Percentiles rank a stretch among this genome's conserved stretches.
Conservation (phyloP, 2,888 invertebrate genomes). For the Saturnia pavonia region DNA sequence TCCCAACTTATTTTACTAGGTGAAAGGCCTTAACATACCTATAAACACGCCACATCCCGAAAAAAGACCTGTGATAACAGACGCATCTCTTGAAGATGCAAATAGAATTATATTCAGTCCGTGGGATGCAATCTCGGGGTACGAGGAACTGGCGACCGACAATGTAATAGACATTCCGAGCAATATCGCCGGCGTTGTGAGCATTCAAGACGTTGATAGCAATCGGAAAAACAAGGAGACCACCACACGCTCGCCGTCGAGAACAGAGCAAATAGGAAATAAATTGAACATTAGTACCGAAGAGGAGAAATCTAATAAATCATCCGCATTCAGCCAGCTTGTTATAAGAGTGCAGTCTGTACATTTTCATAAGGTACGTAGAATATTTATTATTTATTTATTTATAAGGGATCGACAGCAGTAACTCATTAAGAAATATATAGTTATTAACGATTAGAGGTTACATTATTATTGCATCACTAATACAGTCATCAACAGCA, state of each 20-base stretch:
- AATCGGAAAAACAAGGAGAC: constrained; percentile 64
- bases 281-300: constrained; percentile 74
- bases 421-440: too few relatives aligned
- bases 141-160: constrained; percentile 71
- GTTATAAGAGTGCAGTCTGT: constrained; percentile 75
- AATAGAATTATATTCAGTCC: constrained; percentile 81
- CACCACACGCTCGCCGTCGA: constrained; percentile 50
- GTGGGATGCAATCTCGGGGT: constrained; percentile 75
- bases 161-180: constrained; percentile 74
- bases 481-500: too few relatives aligned
- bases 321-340: constrained; percentile 76
- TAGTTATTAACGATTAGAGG: too few relatives aligned
- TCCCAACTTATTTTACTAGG: constrained; percentile 46
- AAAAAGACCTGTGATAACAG: constrained; percentile 67
- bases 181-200: constrained; percentile 57
- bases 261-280: constrained; percentile 66
- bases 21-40: constrained; percentile 74
- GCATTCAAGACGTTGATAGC: constrained; percentile 47
- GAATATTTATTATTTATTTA: too few relatives aligned
- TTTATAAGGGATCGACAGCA: too few relatives aligned
- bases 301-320: constrained; percentile 77
- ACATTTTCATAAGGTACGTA: constrained; percentile 75
- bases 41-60: constrained; percentile 55
- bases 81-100: constrained; percentile 76
- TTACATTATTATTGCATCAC: too few relatives aligned